A percentile compares a stretch with the other conserved stretches of the same genome.
phyloP scores from a whole-genome alignment of 2,113 vertebrate genomes.

The Dipodomys merriami region DNA sequence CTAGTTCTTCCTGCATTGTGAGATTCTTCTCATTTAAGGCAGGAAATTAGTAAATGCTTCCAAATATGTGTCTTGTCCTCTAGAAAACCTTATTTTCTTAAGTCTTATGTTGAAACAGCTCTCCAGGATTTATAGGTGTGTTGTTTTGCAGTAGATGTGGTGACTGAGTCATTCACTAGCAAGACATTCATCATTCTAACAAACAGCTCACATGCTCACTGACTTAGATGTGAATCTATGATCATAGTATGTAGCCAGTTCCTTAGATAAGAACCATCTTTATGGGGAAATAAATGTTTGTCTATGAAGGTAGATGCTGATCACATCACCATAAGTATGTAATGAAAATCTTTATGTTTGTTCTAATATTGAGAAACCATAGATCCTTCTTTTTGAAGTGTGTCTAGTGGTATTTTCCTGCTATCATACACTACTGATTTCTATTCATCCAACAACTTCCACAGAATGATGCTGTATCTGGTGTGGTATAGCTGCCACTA shows the following conservation, averaged over 20 bases:
- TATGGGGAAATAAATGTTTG: neutral
- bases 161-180: neutral
- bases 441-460: neutral
- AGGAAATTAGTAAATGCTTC: too few species aligned
- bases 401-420: neutral
- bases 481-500: neutral
- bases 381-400: neutral
- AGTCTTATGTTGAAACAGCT: neutral
- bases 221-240: neutral
- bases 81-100: neutral
- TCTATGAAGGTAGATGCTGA: too few species aligned
- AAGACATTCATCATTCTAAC: neutral
- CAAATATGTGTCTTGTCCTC: neutral
- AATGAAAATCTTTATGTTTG: neutral
- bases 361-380: neutral
- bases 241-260: neutral
- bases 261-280: neutral
- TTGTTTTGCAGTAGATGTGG: neutral
- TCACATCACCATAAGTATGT: neutral
- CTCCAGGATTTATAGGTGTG: neutral
- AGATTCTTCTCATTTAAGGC: too few species aligned
- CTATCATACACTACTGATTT: neutral
- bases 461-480: too few species aligned
- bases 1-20: too few species aligned
- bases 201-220: neutral